Conservation (phyloP, 2,113 vertebrate genomes). For the Probosciger aterrimus region DNA sequence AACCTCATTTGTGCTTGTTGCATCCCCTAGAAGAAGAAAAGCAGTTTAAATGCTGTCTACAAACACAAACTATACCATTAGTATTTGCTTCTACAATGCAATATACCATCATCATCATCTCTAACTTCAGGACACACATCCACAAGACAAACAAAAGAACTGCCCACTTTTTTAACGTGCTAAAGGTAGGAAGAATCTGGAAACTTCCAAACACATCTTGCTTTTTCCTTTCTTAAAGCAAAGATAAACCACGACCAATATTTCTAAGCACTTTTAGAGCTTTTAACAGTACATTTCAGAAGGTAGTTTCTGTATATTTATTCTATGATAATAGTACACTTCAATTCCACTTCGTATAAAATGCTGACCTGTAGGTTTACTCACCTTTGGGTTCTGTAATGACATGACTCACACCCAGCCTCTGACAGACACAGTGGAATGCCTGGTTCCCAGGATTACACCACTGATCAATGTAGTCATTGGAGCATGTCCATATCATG, state of each 20-base stretch:
- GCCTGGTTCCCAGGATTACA: slow-evolving; percentile 98
- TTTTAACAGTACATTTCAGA: not conserved
- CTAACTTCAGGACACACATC: not conserved
- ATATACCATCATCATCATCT: no score
- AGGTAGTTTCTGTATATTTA: not conserved
- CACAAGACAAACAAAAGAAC: not conserved
- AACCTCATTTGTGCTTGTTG: slow-evolving; percentile 89
- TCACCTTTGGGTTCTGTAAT: slow-evolving; percentile 93
- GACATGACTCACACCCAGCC: slow-evolving; percentile 93
- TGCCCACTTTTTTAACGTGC: not conserved
- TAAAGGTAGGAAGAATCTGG: not conserved
- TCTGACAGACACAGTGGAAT: slow-evolving; percentile 97
- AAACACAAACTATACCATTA: not conserved
- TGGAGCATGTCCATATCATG: slow-evolving; percentile 97
- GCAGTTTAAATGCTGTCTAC: not conserved
- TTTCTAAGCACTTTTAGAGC: not conserved
- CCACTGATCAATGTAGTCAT: slow-evolving; percentile 98
- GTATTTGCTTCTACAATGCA: not conserved
- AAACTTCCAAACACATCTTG: not conserved
- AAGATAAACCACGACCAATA: not conserved
- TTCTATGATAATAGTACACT: not conserved
- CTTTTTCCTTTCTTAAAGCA: not conserved
- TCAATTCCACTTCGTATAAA: not conserved
- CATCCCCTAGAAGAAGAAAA: slow-evolving; percentile 80
- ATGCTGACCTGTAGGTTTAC: not conserved